Evolutionary conservation across 1,140 invertebrate genomes (phyloP).

Genomic region (Bombus superbus): DNA sequence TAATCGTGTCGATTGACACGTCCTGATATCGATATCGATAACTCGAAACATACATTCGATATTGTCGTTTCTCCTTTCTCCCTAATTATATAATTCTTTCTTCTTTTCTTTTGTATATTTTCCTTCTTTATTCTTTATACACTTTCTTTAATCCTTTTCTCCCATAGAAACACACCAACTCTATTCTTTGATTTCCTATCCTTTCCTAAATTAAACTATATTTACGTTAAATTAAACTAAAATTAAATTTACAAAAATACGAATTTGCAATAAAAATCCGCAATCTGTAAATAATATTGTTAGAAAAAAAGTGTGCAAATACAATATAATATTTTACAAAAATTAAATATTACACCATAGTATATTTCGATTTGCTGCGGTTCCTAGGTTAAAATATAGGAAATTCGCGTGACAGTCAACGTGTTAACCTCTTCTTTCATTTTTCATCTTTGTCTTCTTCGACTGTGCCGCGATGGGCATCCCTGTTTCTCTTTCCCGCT

Average conservation of each 20-base stretch:
- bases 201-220: too few species aligned
- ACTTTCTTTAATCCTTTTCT: background rate
- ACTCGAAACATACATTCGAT: background rate
- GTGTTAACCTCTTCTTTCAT: too few species aligned
- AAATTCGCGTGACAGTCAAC: too few species aligned
- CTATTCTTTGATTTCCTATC: background rate
- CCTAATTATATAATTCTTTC: background rate
- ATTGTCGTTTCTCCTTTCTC: background rate
- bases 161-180: background rate
- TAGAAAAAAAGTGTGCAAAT: too few species aligned
- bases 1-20: slow-evolving; percentile 37
- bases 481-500: background rate
- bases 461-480: background rate
- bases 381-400: too few species aligned
- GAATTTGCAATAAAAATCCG: too few species aligned
- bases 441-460: background rate
- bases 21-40: slow-evolving; percentile 13
- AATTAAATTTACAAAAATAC: too few species aligned
- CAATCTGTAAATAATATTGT: too few species aligned
- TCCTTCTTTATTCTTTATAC: background rate
- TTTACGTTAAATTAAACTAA: too few species aligned
- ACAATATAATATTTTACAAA: too few species aligned
- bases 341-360: too few species aligned
- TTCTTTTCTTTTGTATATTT: background rate
- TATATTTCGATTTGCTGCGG: too few species aligned